phyloP scores from a whole-genome alignment of 2,888 invertebrate species.

The Omphaloscelis lunosa region DNA sequence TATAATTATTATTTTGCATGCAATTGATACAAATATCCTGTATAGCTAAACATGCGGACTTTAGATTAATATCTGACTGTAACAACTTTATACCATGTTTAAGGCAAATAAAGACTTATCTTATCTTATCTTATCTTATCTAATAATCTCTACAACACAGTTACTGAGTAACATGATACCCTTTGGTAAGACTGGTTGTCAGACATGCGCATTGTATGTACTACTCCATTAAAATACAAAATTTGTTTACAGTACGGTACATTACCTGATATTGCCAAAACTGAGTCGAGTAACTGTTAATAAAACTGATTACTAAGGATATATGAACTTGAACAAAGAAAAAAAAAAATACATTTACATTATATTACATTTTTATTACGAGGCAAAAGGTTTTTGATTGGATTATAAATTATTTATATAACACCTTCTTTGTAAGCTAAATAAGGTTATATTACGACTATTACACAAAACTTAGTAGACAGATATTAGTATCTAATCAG shows the following conservation, averaged over 20 bases:
- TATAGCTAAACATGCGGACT: too few species aligned
- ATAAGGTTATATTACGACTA: too few species aligned
- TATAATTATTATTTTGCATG: too few species aligned
- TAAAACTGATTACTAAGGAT: not conserved
- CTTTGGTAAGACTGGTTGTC: not conserved
- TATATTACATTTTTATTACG: too few species aligned
- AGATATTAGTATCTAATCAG: not conserved
- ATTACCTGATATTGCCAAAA: not conserved
- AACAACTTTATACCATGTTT: too few species aligned
- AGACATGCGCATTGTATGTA: not conserved
- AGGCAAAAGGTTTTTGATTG: not conserved
- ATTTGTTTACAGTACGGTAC: not conserved
- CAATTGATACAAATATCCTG: too few species aligned
- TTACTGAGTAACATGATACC: not conserved
- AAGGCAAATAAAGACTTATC: too few species aligned
- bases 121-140: too few species aligned
- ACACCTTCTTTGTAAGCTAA: not conserved
- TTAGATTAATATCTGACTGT: too few species aligned
- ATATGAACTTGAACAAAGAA: not conserved
- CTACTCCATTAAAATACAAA: not conserved
- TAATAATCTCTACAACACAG: not conserved
- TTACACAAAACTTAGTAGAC: not conserved
- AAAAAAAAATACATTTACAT: too few species aligned
- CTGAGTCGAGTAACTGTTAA: not conserved
- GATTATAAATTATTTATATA: not conserved